Evolutionary conservation across 2,797 vertebrate species (phyloP).

Genomic region (Hippocampus kuda): DNA sequence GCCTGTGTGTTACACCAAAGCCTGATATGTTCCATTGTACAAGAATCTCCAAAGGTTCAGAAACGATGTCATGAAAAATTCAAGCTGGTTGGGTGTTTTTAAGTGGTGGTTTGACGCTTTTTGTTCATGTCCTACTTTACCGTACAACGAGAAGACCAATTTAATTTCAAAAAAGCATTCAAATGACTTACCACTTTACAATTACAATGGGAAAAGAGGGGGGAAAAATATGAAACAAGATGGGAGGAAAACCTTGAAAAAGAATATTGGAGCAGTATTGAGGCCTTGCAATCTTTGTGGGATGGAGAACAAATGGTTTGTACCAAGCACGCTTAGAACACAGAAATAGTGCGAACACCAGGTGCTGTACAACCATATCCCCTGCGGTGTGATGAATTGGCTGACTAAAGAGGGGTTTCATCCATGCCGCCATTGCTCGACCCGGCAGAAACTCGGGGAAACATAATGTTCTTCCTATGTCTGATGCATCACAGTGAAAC

Average conservation of each 20-base stretch:
- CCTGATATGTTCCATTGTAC: conserved; percentile 41
- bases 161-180: conserved; percentile 16
- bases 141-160: conserved; percentile 2
- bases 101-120: conserved; percentile 1
- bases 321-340: conserved; percentile 62
- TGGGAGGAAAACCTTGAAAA: conserved; percentile 21
- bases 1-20: conserved; percentile 29
- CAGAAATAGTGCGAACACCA: conserved; percentile 73
- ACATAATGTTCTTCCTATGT: conserved; percentile 30
- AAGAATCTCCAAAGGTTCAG: conserved; percentile 20
- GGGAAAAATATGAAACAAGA: conserved; percentile 22
- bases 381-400: conserved; percentile 77
- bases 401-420: conserved; percentile 75
- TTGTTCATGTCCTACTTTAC: conserved; percentile 10
- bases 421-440: conserved; percentile 63
- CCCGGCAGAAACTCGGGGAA: conserved; percentile 52
- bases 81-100: neutral
- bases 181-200: conserved; percentile 10
- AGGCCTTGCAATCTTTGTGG: conserved; percentile 50
- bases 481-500: conserved; percentile 17
- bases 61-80: neutral
- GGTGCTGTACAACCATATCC: conserved; percentile 76
- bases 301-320: conserved; percentile 64
- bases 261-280: conserved; percentile 51
- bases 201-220: conserved; percentile 25